phyloP scores from a whole-genome alignment of 1,140 invertebrate genomes.

The Mycetomoellerius zeteki region DNA sequence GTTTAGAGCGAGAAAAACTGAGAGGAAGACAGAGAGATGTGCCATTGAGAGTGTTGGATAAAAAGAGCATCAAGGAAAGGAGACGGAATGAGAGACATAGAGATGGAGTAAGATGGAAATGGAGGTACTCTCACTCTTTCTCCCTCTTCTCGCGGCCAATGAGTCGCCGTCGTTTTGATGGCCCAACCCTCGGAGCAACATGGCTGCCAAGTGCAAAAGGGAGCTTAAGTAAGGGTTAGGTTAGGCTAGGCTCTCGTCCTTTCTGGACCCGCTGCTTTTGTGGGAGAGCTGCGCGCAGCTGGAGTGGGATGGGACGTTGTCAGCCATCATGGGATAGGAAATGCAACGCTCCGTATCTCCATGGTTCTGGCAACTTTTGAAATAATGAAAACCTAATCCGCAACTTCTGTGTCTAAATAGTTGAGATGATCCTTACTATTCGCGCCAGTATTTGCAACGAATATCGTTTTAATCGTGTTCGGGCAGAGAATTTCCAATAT shows the following conservation, averaged over 20 bases:
- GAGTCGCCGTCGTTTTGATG: conserved; percentile 84
- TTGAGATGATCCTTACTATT: conserved; percentile 10
- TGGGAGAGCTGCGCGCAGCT: conserved; percentile 40
- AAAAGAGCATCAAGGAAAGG: conserved; percentile 38
- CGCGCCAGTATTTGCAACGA: conserved; percentile 33
- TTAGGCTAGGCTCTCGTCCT: conserved; percentile 79
- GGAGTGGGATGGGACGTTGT: conserved; percentile 77
- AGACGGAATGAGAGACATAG: conserved; percentile 54
- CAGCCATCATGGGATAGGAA: conserved; percentile 85
- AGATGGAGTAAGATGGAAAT: conserved; percentile 45
- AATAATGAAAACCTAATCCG: conserved; percentile 69
- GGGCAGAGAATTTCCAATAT: neutral
- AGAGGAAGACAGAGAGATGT: conserved; percentile 24
- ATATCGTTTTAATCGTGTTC: conserved; percentile 18
- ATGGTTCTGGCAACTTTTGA: conserved; percentile 67
- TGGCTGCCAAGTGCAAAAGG: conserved; percentile 84
- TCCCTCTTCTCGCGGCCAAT: conserved; percentile 81
- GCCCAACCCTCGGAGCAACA: conserved; percentile 85
- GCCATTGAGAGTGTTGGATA: conserved; percentile 20
- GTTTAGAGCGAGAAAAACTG: neutral
- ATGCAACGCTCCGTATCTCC: conserved; percentile 76
- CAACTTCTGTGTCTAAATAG: conserved; percentile 46
- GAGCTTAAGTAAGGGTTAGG: conserved; percentile 83
- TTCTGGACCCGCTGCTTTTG: conserved; percentile 75
- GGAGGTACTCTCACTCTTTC: conserved; percentile 43